Conservation (phyloP, 1,140 invertebrate genomes). For the Aphaenogaster rudis region DNA sequence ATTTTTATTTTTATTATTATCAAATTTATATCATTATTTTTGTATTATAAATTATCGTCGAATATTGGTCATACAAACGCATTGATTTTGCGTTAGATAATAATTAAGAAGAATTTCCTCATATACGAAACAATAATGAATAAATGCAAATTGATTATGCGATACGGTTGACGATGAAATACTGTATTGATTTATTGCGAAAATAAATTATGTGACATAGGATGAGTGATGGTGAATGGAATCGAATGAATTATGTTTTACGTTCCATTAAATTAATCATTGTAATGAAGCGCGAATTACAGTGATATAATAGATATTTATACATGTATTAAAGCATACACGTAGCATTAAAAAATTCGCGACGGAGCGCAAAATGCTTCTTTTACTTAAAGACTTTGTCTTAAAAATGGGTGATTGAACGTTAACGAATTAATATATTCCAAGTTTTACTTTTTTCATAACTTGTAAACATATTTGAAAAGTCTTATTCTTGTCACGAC, state of each 20-base stretch:
- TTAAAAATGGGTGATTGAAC: not conserved
- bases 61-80: not conserved
- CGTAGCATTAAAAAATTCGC: not conserved
- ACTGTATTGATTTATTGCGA: conserved; percentile 32
- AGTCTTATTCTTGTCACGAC: not conserved
- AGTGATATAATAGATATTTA: not conserved
- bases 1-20: not conserved
- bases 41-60: not conserved
- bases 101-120: conserved; percentile 5
- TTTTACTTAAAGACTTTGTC: not conserved
- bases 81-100: not conserved
- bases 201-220: conserved; percentile 39
- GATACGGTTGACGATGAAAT: conserved; percentile 34
- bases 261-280: conserved; percentile 8
- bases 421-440: not conserved
- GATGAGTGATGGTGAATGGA: not conserved
- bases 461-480: not conserved
- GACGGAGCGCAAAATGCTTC: not conserved
- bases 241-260: conserved; percentile 36
- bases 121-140: conserved; percentile 12
- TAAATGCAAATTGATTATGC: conserved; percentile 48
- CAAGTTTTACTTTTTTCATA: not conserved
- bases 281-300: not conserved
- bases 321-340: not conserved
- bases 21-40: not conserved